Conservation (phyloP, 2,113 vertebrate species). For the Oreocharis arfaki region DNA sequence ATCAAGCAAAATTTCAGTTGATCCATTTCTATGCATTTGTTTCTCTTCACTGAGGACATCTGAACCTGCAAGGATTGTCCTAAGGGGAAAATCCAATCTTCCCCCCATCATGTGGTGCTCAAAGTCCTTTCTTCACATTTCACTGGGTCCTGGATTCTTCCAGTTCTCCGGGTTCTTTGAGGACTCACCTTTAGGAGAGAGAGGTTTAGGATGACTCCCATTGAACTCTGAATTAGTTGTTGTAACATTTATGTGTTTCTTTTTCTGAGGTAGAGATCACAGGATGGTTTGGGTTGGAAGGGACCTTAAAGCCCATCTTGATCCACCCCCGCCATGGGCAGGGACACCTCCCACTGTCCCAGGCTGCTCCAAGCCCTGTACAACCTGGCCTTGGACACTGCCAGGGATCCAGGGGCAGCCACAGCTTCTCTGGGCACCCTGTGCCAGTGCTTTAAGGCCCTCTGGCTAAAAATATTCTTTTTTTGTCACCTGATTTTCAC, state of each 20-base stretch:
- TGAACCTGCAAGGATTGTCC: background rate
- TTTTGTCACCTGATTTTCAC: background rate
- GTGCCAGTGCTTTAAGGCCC: background rate
- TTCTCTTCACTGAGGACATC: background rate
- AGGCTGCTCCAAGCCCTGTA: rapidly evolving
- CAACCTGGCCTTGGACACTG: rapidly evolving
- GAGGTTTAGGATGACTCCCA: background rate
- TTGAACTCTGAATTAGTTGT: background rate
- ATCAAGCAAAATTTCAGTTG: background rate
- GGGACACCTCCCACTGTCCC: background rate
- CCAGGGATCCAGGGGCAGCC: background rate
- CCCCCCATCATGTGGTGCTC: background rate
- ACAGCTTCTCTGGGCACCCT: background rate
- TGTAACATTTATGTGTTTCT: background rate
- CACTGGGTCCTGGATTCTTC: background rate
- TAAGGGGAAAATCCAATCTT: background rate
- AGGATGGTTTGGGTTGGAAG: background rate
- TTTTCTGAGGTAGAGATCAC: background rate
- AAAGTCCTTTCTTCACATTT: background rate
- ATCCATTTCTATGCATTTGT: background rate
- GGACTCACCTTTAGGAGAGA: background rate
- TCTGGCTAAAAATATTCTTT: background rate
- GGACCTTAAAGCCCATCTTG: rapidly evolving
- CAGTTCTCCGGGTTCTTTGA: background rate
- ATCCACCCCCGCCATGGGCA: background rate